Base-by-base conservation (phyloP, 1,140 invertebrate species). In the Hylyphantes graminicola region DNA sequence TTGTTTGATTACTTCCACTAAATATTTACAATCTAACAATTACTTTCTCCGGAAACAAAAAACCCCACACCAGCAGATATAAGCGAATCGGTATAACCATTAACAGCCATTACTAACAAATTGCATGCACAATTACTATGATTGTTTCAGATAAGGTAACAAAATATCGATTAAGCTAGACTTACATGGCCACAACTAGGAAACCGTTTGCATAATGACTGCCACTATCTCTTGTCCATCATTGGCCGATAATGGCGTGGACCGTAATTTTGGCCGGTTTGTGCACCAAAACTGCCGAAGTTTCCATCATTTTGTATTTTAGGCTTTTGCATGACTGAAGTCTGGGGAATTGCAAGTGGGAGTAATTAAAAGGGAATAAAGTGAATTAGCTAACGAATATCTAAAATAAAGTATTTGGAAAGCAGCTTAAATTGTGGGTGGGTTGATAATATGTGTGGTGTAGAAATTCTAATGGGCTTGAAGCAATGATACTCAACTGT, bases 121-220 rank as follows among this genome's bases (percentile, higher is more conserved):
- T 51, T 54, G 68, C 51, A 70, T 70, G 68, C 68, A 21, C 5
- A 53, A 53, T 11, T 70, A 48, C 54, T 53, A 13, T 57, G 54
- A 74, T 74, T 21, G 57, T 74, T 74, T 74, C 57, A 74, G 72
- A 50, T 59, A 74, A 57, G 35, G 72, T 55, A 74, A 74, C 72
- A 74, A 57, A 57, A 17, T 74, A 74, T 74, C 72, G 72, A 76
- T 76, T 59, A 76, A 54, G 55, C 53, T 64, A 54, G 55, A 13
- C 11, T n/a, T 17, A 13, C 21, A 55, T 11, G 21, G 21, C 21
- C 19, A 17, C 13, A 21, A 21, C 64, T 15, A n/a, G 15, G 19
- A 15, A 76, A 59, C 55, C 64, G 74, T 64, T 76, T 51, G 57
- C 74, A 57, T 63, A 76, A 76, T 63, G 74, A 76, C 59, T 35